Evolutionary conservation across 2,888 invertebrate species (phyloP).

Genomic region (Idaea straminata): DNA sequence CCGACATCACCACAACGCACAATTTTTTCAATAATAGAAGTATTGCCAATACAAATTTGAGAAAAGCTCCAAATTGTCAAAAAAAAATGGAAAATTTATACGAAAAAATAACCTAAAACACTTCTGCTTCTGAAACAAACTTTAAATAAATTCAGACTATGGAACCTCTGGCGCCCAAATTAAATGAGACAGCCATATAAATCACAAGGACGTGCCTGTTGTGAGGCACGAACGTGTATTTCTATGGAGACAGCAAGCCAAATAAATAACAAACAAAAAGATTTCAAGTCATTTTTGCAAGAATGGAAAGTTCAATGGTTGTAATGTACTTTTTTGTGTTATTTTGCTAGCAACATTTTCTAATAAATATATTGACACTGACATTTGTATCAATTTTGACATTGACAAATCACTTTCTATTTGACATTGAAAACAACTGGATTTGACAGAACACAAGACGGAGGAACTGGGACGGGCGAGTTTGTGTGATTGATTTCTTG

Average conservation of each 20-base stretch:
- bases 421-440: background rate
- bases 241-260: no score
- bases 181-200: no score
- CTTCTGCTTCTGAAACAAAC: no score
- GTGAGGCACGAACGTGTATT: no score
- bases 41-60: background rate
- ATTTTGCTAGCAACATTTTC: background rate
- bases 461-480: slow-evolving; percentile 3
- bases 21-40: background rate
- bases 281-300: background rate
- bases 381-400: background rate
- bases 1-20: background rate
- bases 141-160: no score
- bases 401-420: background rate
- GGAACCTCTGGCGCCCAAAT: no score
- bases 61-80: background rate
- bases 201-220: no score
- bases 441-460: background rate
- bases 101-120: no score
- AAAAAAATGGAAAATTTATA: background rate
- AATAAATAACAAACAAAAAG: background rate
- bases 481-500: slow-evolving; percentile 42
- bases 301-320: no score
- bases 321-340: no score
- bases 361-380: background rate